Evolutionary conservation across 2,888 invertebrate genomes (phyloP), one percentile per base, ranked within the genome.

Genomic region (Labia minor): DNA sequence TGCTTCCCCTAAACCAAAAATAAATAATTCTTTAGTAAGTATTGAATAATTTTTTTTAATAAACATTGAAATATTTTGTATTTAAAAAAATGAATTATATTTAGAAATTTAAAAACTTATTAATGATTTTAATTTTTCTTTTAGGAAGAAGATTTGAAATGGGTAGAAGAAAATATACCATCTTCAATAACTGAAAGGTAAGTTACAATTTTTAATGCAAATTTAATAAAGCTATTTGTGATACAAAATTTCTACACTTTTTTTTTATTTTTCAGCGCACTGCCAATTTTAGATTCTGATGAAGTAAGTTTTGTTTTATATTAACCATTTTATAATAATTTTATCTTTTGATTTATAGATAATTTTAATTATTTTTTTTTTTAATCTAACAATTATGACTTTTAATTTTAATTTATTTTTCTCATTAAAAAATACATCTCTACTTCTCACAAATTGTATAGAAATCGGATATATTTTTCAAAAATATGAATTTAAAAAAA

Each of bases 151-250:
- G 90, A 90, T 74, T 77, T 91, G 71, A 86, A 92, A 74, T 96
- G 95, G 95, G 89, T 96, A 4, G 95, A 96, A 76, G 94, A 95
- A 72, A 92, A 96, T 77, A 94, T 96, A 72, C 92, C 93, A 0
- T 83, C 89, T 21, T 81, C 86, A 10, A 80, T 89, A 70, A 84
- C 84, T 68, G 89, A 90, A 76, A 84, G 88, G 80, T 81, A 75
- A 78, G 78, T 76, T 20, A 8, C n/a, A 63, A 65, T 67, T 63
- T n/a, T n/a, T n/a, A n/a, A n/a, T n/a, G n/a, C n/a, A n/a, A n/a
- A n/a, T n/a, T n/a, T n/a, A n/a, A n/a, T n/a, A n/a, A n/a, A n/a
- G n/a, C n/a, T n/a, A n/a, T n/a, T n/a, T n/a, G n/a, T n/a, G n/a
- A n/a, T n/a, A n/a, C n/a, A n/a, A n/a, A n/a, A n/a, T n/a, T n/a